Base-by-base conservation (phyloP, 2,888 invertebrate species). In the Sesamia inferens region DNA sequence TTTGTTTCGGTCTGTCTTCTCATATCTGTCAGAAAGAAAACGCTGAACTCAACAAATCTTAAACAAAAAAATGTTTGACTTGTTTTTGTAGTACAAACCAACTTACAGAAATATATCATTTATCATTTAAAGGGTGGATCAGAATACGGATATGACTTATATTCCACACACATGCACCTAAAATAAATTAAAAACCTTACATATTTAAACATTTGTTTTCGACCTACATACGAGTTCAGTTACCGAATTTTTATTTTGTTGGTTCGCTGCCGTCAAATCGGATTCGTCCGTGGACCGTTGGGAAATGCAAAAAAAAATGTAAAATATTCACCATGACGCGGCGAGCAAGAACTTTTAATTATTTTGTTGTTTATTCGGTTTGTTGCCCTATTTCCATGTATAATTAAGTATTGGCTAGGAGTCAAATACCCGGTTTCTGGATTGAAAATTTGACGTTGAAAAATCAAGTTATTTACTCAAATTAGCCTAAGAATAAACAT, bases 291-390 rank as follows among this genome's bases (percentile, higher is more conserved):
- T n/a, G 39, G 55, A 6, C 81, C 76, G 31, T 19, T 39, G 84
- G 79, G 79, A 85, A 77, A 87, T 87, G 79, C 64, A 31, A 73
- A 75, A 82, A 82, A 82, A 74, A 4, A 19, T 47, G 59, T 62
- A 47, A 76, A 85, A 76, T 68, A 63, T 75, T 79, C 1, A 62
- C 74, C 71, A 24, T 10, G 71, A 64, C 67, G 13, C 67, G 13
- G 5, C n/a, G 62, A 66, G 70, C 57, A 71, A 55, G 76, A 55
- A 72, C 44, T 70, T 82, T 85, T 73, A 82, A 85, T 85, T 73
- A 82, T 85, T 59, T 71, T 76, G n/a, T 68, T 65, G 58, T 84
- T 11, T 74, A 22, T 39, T 13, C 55, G 57, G 47, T 69, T 59
- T 73, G 58, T 81, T 71, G 11, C 44, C 44, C 44, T 72, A 59